Evolutionary conservation across 2,113 vertebrate species (phyloP).

Genomic region (Cairina moschata): DNA sequence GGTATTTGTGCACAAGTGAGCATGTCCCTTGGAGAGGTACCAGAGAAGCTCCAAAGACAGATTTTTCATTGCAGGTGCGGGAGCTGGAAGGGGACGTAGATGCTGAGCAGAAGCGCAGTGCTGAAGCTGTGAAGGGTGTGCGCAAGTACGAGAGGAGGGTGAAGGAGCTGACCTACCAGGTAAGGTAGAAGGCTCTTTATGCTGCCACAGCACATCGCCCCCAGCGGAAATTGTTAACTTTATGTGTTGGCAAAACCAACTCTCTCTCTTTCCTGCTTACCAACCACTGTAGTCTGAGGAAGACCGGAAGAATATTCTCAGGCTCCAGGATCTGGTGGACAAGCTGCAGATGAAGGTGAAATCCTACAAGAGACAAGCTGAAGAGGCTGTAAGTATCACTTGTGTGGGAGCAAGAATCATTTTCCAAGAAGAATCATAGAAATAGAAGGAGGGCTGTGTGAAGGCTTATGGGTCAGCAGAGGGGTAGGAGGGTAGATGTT

Average conservation of each 20-base stretch:
- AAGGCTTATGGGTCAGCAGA: not conserved
- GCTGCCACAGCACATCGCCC: not conserved
- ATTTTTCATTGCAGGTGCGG: slow-evolving; percentile 71
- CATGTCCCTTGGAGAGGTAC: not conserved
- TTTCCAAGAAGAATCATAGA: not conserved
- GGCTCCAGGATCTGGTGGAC: slow-evolving; percentile 83
- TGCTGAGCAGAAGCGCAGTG: slow-evolving; percentile 78
- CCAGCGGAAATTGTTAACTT: not conserved
- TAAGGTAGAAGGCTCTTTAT: not conserved
- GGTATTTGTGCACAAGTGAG: not conserved
- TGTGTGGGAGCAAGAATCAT: not conserved
- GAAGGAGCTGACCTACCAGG: slow-evolving; percentile 85
- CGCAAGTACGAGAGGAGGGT: slow-evolving; percentile 85
- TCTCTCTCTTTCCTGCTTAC: not conserved
- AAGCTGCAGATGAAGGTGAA: slow-evolving; percentile 85
- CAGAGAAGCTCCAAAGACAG: not conserved
- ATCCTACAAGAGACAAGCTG: slow-evolving; percentile 81
- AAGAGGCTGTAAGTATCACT: slow-evolving; percentile 78
- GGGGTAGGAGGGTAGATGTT: not conserved
- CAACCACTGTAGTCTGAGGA: slow-evolving; percentile 80
- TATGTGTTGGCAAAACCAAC: not conserved
- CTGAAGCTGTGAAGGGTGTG: slow-evolving; percentile 82
- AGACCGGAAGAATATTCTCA: slow-evolving; percentile 81
- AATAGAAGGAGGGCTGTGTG: not conserved
- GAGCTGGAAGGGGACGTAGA: slow-evolving; percentile 85